Evolutionary conservation across 2,113 vertebrate genomes (phyloP), one percentile per base, ranked within the genome.

Genomic region (Embiotoca jacksoni): DNA sequence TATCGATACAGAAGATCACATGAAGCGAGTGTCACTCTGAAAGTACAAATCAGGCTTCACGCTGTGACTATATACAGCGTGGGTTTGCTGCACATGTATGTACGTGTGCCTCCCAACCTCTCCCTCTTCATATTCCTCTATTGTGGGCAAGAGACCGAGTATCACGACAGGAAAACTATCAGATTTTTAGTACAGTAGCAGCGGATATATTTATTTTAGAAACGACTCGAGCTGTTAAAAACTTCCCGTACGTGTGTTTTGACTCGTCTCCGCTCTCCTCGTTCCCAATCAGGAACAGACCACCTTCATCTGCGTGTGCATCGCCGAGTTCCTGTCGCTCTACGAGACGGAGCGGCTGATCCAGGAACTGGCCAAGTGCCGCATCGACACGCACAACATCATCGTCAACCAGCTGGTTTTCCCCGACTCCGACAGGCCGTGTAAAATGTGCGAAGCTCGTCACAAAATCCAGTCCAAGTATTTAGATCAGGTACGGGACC

Each of bases 391-490:
- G 0, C 97, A 99, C 93, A 99, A 98, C 87, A 97, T 99, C 85
- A 96, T 98, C 0, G 97, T 99, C 81, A 99, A 99, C 94, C 97
- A 98, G 68, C 94, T 99, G 0, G 97, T 98, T 33, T 98, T 98
- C 91, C 97, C 97, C 0, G 97, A 98, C 15, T 81, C 86, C 0
- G 96, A 96, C 44, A 84, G 96, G 68, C 97, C 97, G 11, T 99
- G 97, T 89, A 96, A 94, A 87, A 98, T 98, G 97, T 99, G 97
- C 4, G 97, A 98, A 87, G 97, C 97, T 13, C 93, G 97, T 14
- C 97, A 99, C 91, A 98, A 97, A 92, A 99, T 98, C 78, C 97
- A 99, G 93, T 97, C 97, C 91, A 99, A 99, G 87, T 98, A 98
- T 88, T 94, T 99, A 72, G 97, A 99, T 92, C 97, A 99, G 96